Percentiles rank a stretch among this genome's conserved stretches.
Conservation (phyloP, 2,113 vertebrate genomes). For the Morone chrysops region DNA sequence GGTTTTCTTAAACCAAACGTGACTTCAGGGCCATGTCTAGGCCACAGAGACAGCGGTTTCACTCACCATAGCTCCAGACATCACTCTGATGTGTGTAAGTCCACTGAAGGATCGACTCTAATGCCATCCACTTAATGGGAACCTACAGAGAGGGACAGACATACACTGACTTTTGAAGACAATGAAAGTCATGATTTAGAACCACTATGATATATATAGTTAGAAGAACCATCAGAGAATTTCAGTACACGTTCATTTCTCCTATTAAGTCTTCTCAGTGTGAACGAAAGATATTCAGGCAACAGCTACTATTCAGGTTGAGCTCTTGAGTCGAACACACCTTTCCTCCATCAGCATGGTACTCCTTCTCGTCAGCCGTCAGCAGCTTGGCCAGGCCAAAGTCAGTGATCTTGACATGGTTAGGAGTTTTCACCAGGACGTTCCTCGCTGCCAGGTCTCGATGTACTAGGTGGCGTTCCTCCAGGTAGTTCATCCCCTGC, state of each 20-base stretch:
- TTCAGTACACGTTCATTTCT: no score
- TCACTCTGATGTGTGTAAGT: slow-evolving; percentile 98
- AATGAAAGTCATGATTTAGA: no score
- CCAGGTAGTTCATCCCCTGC: slow-evolving; percentile 96
- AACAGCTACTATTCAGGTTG: not conserved
- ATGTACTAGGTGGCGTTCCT: slow-evolving; percentile 95
- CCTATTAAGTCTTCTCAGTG: not conserved
- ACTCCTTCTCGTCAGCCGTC: slow-evolving; percentile 92
- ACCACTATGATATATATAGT: no score
- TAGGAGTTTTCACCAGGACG: slow-evolving; percentile 93
- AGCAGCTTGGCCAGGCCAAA: slow-evolving; percentile 95
- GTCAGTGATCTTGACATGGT: slow-evolving; percentile 95
- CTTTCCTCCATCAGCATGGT: slow-evolving; percentile 94
- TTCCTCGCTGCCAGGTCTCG: slow-evolving; percentile 96
- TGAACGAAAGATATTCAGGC: not conserved
- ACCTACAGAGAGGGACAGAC: slow-evolving; percentile 81
- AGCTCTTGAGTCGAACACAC: slow-evolving; percentile 57
- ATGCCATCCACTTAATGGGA: slow-evolving; percentile 98
- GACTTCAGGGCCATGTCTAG: not conserved
- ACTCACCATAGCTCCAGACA: slow-evolving; percentile 97
- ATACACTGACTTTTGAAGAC: no score
- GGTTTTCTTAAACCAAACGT: no score
- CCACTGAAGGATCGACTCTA: slow-evolving; percentile 95
- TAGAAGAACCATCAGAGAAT: no score
- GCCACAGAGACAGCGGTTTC: not conserved